Percentiles rank a stretch among this genome's conserved stretches.
These are phyloP conservation scores for Periphyllus acericola DNA, from an alignment of 2,888 invertebrate species.

Conservation along the genomic window DNA sequence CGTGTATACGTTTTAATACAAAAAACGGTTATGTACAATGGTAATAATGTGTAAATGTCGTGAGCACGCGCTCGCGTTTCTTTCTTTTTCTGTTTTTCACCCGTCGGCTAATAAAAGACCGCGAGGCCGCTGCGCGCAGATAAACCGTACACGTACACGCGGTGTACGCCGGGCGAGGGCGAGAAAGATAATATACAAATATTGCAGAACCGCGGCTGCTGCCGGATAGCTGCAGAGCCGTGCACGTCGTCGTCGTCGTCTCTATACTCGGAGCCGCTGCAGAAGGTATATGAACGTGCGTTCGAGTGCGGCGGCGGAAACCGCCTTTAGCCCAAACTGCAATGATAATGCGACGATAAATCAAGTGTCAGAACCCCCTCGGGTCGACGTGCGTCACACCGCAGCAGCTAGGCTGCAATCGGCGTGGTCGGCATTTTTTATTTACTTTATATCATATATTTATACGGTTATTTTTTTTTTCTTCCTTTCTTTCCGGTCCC, in stretches of 20 bases:
- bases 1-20: too few species aligned
- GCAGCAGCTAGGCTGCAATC: neutral
- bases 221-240: too few species aligned
- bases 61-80: neutral
- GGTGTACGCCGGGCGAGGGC: too few species aligned
- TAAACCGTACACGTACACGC: neutral
- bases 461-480: neutral
- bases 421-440: neutral
- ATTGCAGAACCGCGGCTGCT: neutral
- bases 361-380: slow-evolving; percentile 7
- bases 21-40: too few species aligned
- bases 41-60: neutral
- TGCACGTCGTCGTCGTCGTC: neutral
- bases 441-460: neutral
- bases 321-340: slow-evolving; percentile 3
- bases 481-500: neutral
- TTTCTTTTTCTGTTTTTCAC: neutral
- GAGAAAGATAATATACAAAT: too few species aligned
- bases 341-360: slow-evolving; percentile 8
- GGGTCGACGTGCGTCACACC: neutral
- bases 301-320: neutral
- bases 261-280: neutral
- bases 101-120: neutral
- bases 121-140: neutral
- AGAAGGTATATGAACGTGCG: neutral